Evolutionary conservation across 2,113 vertebrate genomes (phyloP), one percentile per base, ranked within the genome.

Genomic region (Sterna hirundo): DNA sequence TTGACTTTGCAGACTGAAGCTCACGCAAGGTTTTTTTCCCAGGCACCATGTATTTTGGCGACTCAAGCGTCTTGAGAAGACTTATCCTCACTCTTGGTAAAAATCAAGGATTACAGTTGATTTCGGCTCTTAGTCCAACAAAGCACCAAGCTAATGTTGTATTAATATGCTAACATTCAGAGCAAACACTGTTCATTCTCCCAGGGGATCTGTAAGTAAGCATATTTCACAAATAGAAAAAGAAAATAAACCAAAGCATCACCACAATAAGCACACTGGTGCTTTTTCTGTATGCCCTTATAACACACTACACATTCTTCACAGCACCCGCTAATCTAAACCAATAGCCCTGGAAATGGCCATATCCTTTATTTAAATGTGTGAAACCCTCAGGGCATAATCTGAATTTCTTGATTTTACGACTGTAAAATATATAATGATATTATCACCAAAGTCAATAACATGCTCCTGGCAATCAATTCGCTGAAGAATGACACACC

Each of bases 361-460:
- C 95, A 83, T 91, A 94, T 91, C 86, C 88, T 96, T 97, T 97
- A 97, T 97, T 96, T 96, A 97, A 97, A 97, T 94, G 66, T 92
- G 78, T 74, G 66, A 80, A 60, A 49, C 54, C 68, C 70, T 72
- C 58, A 23, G 91, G 89, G 92, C 52, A 94, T 58, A 14, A 64
- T 92, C 90, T 81, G 71, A 94, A 96, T 83, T 72, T 83, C 95
- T 94, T 52, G 34, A 93, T 96, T 97, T 96, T 95, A 96, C 2
- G 69, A 94, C 84, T 93, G 51, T 90, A 94, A 97, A 96, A 94
- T 94, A 94, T 80, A 96, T 94, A 97, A 94, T 75, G 92, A 96
- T 97, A 94, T 95, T 91, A 95, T 94, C 95, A 87, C 60, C 85
- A 58, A 92, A 97, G 94, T 96, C 96, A 97, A 97, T 97, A 97